Conservation (phyloP, 2,888 invertebrate genomes). For the Rambutsinella grinnellia region DNA sequence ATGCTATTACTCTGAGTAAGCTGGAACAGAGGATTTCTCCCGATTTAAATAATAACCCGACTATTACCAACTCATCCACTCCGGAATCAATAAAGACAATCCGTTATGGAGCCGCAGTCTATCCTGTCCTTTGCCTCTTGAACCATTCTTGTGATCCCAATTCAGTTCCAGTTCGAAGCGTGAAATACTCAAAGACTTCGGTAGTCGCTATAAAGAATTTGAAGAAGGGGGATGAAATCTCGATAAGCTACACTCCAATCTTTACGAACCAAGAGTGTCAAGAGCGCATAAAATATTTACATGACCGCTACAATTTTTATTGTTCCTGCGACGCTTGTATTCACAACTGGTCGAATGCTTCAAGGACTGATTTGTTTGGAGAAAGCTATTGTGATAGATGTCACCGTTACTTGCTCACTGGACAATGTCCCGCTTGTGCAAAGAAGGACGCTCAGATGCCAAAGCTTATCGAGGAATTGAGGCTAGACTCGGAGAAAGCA, state of each 20-base stretch:
- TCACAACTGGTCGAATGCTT: constrained; percentile 39
- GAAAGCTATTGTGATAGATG: constrained; percentile 46
- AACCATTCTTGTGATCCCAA: constrained; percentile 65
- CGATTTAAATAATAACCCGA: constrained; percentile 19
- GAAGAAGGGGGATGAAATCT: constrained; percentile 58
- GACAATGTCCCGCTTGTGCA: constrained; percentile 39
- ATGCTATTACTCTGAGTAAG: constrained; percentile 63
- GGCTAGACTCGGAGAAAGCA: constrained; percentile 31
- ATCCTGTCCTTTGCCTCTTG: constrained; percentile 56
- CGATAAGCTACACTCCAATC: constrained; percentile 62
- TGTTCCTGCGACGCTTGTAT: constrained; percentile 62
- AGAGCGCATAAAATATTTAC: constrained; percentile 51
- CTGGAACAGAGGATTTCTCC: constrained; percentile 16
- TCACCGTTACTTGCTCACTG: constrained; percentile 46
- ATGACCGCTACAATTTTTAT: constrained; percentile 60
- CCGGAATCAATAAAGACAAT: constrained; percentile 18
- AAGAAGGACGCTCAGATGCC: constrained; percentile 15
- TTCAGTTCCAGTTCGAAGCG: constrained; percentile 55
- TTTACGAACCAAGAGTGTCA: constrained; percentile 43
- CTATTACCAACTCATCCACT: background rate
- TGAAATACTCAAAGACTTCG: constrained; percentile 43
- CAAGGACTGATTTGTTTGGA: constrained; percentile 17
- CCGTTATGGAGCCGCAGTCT: constrained; percentile 61
- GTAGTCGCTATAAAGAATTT: constrained; percentile 59
- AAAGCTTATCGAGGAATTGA: constrained; percentile 15